Evolutionary conservation across 2,888 invertebrate genomes (phyloP).

Genomic region (Liodrosophila aerea): DNA sequence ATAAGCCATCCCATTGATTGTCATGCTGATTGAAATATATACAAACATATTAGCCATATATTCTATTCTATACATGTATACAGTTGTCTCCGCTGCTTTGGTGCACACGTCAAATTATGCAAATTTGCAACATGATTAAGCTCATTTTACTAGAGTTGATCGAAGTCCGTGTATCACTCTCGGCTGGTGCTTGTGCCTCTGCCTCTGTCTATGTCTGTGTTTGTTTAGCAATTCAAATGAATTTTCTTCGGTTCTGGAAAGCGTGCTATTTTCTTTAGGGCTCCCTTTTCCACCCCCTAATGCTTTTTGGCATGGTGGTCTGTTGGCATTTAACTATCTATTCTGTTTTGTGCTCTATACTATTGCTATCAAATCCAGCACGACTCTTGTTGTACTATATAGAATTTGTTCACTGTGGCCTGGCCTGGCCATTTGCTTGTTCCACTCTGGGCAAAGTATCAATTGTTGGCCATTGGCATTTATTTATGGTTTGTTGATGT

Average conservation of each 20-base stretch:
- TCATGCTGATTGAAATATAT: slow-evolving; percentile 47
- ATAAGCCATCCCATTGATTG: slow-evolving; percentile 24
- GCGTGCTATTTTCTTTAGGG: background rate
- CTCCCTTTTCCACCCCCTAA: slow-evolving; percentile 4
- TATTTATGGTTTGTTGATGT: slow-evolving; percentile 60
- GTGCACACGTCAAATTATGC: slow-evolving; percentile 68
- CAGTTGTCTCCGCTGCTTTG: slow-evolving; percentile 24
- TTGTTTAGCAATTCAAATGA: slow-evolving; percentile 77
- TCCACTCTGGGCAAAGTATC: slow-evolving; percentile 56
- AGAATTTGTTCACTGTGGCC: slow-evolving; percentile 54
- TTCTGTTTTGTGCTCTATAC: slow-evolving; percentile 27
- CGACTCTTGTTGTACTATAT: slow-evolving; percentile 26
- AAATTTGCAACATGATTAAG: slow-evolving; percentile 78
- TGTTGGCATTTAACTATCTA: slow-evolving; percentile 56
- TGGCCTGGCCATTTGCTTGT: slow-evolving; percentile 35
- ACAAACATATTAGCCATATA: slow-evolving; percentile 28
- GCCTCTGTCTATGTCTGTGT: slow-evolving; percentile 34
- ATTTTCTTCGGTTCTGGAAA: slow-evolving; percentile 45
- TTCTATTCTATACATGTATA: slow-evolving; percentile 20
- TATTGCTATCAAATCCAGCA: slow-evolving; percentile 9
- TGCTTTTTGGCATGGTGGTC: slow-evolving; percentile 38
- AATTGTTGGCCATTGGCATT: slow-evolving; percentile 64
- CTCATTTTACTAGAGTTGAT: slow-evolving; percentile 48
- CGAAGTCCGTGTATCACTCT: background rate
- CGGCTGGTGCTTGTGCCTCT: background rate